Evolutionary conservation across 2,888 invertebrate species (phyloP), one percentile per base, ranked within the genome.

Genomic region (Rhagium mordax): DNA sequence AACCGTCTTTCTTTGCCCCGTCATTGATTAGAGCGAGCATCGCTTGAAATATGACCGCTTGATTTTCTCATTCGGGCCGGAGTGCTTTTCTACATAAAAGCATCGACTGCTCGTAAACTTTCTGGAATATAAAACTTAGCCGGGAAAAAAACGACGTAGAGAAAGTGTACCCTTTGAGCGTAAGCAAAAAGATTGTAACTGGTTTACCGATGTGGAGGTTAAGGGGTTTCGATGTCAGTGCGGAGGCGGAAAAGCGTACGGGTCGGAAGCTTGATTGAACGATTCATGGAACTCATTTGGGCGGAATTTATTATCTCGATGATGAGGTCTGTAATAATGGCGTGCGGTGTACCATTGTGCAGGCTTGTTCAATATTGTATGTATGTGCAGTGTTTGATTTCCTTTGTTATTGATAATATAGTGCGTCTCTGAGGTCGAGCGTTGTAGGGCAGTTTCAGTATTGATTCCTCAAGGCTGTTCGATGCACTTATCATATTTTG

Each of bases 61-160:
- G 55, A 24, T 27, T 24, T 55, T 55, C 55, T 27, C 24, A 27
- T 55, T 15, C 55, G 55, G 24, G 55, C 24, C 55, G 24, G 24
- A 55, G 55, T 55, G 55, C 55, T 55, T 55, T 55, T 55, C 55
- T 24, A 55, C 55, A 55, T 55, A 55, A 55, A 55, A n/a, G 24
- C 55, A 55, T 27, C 27, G 55, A n/a, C 27, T 55, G 55, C 55
- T 55, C 55, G 55, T 55, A 55, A 55, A 55, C 55, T 55, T 24
- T 24, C 24, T 6, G 27, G 24, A 21, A 27, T 55, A 55, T 24
- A 55, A 55, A 51, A 51, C 15, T 21, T 55, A 24, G 15, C n/a
- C 24, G 24, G 5, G 21, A 13, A 55, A 20, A 24, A 27, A 55
- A 18, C 51, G 51, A 51, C 18, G 20, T 18, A 20, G 55, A 21